Conservation (phyloP, 2,888 invertebrate genomes). For the Sphaeridia pumilis region DNA sequence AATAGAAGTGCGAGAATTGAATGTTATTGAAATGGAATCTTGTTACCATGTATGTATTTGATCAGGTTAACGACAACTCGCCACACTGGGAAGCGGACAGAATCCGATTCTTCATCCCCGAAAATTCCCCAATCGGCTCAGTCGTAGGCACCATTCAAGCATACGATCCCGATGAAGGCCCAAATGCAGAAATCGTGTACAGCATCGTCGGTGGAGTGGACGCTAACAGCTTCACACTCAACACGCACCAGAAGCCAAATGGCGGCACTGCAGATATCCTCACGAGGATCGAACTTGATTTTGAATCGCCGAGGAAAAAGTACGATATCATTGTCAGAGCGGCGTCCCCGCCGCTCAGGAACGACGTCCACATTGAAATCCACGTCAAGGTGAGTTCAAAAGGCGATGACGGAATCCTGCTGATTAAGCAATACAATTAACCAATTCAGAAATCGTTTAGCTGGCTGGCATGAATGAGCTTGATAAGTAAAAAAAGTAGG, state of each 20-base stretch:
- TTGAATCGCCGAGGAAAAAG: constrained; percentile 82
- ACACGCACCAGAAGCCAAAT: constrained; percentile 51
- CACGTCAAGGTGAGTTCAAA: constrained; percentile 15
- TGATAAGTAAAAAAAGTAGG: background rate
- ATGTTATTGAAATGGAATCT: too few relatives aligned
- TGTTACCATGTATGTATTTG: constrained; percentile 38
- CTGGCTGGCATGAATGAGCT: too few relatives aligned
- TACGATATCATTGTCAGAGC: constrained; percentile 82
- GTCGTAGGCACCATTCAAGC: constrained; percentile 83
- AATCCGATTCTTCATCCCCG: constrained; percentile 75
- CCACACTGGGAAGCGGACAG: constrained; percentile 80
- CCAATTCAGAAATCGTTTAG: background rate
- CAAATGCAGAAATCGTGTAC: constrained; percentile 83
- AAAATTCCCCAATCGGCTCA: constrained; percentile 93
- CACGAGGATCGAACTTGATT: constrained; percentile 84
- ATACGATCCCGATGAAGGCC: constrained; percentile 82
- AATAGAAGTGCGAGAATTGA: too few relatives aligned
- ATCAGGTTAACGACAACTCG: constrained; percentile 62
- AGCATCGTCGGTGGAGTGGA: constrained; percentile 90
- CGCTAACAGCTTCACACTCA: constrained; percentile 69
- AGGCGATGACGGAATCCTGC: too few relatives aligned
- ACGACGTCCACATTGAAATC: constrained; percentile 49
- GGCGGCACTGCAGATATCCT: constrained; percentile 69
- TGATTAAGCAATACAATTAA: background rate
- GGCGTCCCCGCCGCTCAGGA: constrained; percentile 75